Conservation (phyloP, 2,113 vertebrate genomes). For the Nibea albiflora region DNA sequence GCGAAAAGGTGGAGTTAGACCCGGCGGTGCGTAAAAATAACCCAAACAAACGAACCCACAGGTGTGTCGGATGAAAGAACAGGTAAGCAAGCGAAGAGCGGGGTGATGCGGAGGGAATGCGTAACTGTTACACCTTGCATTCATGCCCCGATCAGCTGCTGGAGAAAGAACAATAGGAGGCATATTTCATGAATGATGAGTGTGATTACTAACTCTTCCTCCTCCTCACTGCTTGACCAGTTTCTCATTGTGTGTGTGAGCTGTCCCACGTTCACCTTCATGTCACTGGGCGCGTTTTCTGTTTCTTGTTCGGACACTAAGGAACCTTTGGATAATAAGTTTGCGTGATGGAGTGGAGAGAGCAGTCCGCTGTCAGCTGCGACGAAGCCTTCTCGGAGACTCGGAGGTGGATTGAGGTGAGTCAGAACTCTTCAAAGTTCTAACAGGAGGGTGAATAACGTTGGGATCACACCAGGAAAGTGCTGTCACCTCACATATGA, state of each 20-base stretch:
- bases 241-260: slow-evolving; percentile 23
- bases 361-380: slow-evolving; percentile 82
- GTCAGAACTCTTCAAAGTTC: slow-evolving; percentile 30
- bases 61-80: slow-evolving; percentile 70
- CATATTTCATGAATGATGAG: slow-evolving; percentile 31
- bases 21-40: not conserved
- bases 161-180: slow-evolving; percentile 52
- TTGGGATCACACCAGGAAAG: not conserved
- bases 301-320: too few relatives aligned
- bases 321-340: slow-evolving; percentile 5
- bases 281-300: slow-evolving; percentile 2
- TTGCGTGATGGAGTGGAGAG: slow-evolving; percentile 86
- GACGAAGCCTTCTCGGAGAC: slow-evolving; percentile 88
- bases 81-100: slow-evolving; percentile 44
- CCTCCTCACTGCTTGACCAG: not conserved
- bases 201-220: not conserved
- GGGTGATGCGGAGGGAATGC: slow-evolving; percentile 33
- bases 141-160: slow-evolving; percentile 4
- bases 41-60: slow-evolving; percentile 9
- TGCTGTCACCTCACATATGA: too few relatives aligned
- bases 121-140: slow-evolving; percentile 41
- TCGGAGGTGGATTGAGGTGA: slow-evolving; percentile 93
- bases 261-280: not conserved
- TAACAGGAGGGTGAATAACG: too few relatives aligned
- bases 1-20: slow-evolving; percentile 24